These are phyloP conservation scores for Mellilla xanthometata DNA, from an alignment of 2,888 invertebrate genomes.

Conservation along the genomic window DNA sequence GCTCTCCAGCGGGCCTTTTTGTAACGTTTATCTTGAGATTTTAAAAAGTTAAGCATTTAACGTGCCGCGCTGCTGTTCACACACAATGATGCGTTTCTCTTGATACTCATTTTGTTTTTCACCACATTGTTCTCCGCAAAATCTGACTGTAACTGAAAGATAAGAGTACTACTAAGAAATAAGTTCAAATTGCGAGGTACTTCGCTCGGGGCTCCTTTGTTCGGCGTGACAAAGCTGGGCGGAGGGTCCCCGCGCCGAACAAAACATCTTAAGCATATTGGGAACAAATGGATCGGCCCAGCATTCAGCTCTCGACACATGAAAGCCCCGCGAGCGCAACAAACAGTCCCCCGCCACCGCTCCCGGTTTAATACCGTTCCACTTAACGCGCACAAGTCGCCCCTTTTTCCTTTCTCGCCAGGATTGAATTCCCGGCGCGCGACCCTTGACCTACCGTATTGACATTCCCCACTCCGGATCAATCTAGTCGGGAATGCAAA, in stretches of 20 bases:
- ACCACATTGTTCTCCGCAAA: too few species aligned
- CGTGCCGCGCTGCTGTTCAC: not conserved
- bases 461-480: conserved; percentile 35
- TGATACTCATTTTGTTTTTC: not conserved
- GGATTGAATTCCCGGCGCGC: conserved; percentile 12
- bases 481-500: conserved; percentile 37
- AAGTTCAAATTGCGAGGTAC: too few species aligned
- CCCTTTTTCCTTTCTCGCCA: conserved; percentile 4
- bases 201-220: too few species aligned
- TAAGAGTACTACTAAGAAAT: too few species aligned
- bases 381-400: conserved; percentile 14
- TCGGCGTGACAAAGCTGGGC: too few species aligned
- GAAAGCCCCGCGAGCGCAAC: conserved; percentile 29
- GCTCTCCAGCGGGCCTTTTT: conserved; percentile 20
- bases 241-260: too few species aligned
- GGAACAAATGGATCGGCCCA: conserved; percentile 18
- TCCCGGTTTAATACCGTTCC: conserved; percentile 18
- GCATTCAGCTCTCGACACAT: conserved; percentile 33
- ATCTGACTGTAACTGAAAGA: too few species aligned
- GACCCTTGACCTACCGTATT: conserved; percentile 34
- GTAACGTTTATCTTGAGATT: conserved; percentile 44
- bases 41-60: conserved; percentile 31
- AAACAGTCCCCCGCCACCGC: conserved; percentile 29
- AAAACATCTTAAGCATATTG: conserved; percentile 17
- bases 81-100: conserved; percentile 1